These are phyloP conservation scores for Heliornis fulica DNA, from an alignment of 2,113 vertebrate species.

Conservation along the genomic window DNA sequence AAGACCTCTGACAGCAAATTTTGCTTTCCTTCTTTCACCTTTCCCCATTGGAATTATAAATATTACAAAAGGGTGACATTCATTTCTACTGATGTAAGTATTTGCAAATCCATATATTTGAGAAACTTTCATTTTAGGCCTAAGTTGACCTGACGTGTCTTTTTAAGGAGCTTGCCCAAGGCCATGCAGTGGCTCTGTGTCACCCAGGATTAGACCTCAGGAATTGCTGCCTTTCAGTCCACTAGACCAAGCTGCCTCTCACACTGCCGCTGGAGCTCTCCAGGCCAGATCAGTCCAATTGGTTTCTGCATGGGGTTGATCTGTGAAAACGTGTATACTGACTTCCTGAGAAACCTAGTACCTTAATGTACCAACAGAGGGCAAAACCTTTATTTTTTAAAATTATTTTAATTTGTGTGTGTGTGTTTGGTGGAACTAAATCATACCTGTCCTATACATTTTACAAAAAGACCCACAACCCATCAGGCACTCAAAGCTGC, in stretches of 20 bases:
- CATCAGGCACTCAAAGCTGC: not conserved
- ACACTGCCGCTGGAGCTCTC: not conserved
- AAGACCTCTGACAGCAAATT: not conserved
- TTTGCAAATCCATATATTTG: conserved; percentile 6
- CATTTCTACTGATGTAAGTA: conserved; percentile 24
- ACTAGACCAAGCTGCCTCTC: conserved; percentile 50
- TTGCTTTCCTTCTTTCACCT: not conserved
- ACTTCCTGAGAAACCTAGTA: not conserved
- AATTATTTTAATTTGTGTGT: not conserved
- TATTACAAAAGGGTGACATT: not conserved
- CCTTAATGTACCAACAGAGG: not conserved
- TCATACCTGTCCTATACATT: not conserved
- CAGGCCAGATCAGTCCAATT: not conserved
- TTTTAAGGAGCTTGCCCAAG: conserved; percentile 55
- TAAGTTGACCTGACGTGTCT: conserved; percentile 50
- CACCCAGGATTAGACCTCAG: conserved; percentile 54
- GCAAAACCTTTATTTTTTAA: not conserved
- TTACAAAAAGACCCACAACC: not conserved
- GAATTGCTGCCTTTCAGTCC: conserved; percentile 36
- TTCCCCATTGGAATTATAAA: not conserved
- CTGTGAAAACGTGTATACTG: not conserved
- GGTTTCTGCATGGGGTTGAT: not conserved
- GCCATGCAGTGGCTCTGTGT: conserved; percentile 17
- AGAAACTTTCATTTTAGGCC: conserved; percentile 6
- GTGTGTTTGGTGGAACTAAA: not conserved